A percentile compares a stretch with the other conserved stretches of the same genome.
phyloP scores from a whole-genome alignment of 2,113 vertebrate genomes.

The Pteropus alecto region DNA sequence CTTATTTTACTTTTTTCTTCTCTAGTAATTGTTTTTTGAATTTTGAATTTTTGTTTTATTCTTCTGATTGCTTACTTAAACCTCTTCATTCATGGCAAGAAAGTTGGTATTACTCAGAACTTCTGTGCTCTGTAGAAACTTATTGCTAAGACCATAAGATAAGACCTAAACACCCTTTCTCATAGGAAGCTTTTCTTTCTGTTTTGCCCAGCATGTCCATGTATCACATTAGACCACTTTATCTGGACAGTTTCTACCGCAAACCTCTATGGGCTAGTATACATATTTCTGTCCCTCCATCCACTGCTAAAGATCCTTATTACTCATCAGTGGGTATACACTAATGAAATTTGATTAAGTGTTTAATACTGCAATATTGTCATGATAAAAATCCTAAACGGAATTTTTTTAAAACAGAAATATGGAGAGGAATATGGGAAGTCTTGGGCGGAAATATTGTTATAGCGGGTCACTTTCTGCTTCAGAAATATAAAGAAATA shows the following conservation, averaged over 20 bases:
- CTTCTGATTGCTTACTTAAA: neutral
- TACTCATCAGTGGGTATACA: neutral
- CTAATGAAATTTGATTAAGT: neutral
- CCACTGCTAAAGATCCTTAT: neutral
- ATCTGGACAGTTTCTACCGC: neutral
- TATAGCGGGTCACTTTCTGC: neutral
- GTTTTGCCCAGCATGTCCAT: neutral
- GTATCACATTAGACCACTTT: neutral
- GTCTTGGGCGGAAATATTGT: neutral
- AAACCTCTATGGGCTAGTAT: neutral
- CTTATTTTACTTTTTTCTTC: neutral
- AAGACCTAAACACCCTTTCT: neutral
- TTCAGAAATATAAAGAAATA: constrained; percentile 4
- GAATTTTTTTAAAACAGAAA: neutral
- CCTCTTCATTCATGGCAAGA: neutral
- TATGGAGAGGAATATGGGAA: neutral
- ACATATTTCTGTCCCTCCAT: neutral
- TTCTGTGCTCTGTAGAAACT: neutral
- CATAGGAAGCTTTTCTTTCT: neutral
- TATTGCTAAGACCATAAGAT: neutral
- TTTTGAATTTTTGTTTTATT: constrained; percentile 24
- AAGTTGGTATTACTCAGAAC: neutral
- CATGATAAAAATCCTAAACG: neutral
- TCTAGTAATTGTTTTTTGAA: neutral
- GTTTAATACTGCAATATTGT: neutral